A percentile compares a stretch with the other conserved stretches of the same genome.
Conservation (phyloP, 2,888 invertebrate genomes). For the Caenorhabditis uteleia region DNA sequence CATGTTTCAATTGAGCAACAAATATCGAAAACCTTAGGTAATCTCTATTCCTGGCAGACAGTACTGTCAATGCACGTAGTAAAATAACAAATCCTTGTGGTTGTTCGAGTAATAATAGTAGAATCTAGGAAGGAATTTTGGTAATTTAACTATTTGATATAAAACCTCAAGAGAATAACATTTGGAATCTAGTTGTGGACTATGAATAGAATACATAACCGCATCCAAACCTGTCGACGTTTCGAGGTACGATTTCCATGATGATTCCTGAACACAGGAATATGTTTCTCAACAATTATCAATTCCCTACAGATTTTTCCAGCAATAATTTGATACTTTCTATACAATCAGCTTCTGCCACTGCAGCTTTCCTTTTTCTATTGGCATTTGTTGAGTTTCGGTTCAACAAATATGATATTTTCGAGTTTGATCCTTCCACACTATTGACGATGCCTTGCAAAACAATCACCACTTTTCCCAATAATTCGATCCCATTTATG, state of each 20-base stretch:
- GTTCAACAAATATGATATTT: constrained; percentile 56
- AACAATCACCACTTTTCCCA: constrained; percentile 51
- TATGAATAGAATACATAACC: constrained; percentile 61
- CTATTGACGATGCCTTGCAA: constrained; percentile 60
- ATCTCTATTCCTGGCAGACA: constrained; percentile 61
- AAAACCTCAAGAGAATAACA: constrained; percentile 66
- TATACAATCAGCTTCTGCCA: constrained; percentile 67
- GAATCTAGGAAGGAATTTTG: constrained; percentile 45
- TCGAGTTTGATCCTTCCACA: constrained; percentile 44
- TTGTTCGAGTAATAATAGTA: constrained; percentile 58
- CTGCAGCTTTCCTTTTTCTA: constrained; percentile 60
- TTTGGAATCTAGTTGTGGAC: constrained; percentile 67
- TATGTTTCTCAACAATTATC: background rate
- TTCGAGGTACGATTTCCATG: constrained; percentile 61
- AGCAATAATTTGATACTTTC: constrained; percentile 65
- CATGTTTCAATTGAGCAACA: constrained; percentile 62
- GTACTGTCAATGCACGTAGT: constrained; percentile 57
- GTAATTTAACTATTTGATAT: constrained; percentile 7
- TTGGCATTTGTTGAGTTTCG: constrained; percentile 56
- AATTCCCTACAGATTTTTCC: constrained; percentile 57
- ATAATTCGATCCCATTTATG: constrained; percentile 55
- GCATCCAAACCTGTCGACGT: constrained; percentile 63
- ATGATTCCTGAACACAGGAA: constrained; percentile 41
- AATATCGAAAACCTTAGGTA: constrained; percentile 59
- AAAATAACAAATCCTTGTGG: constrained; percentile 60